Base-by-base conservation (phyloP, 2,797 vertebrate genomes). In the Psittacula echo region DNA sequence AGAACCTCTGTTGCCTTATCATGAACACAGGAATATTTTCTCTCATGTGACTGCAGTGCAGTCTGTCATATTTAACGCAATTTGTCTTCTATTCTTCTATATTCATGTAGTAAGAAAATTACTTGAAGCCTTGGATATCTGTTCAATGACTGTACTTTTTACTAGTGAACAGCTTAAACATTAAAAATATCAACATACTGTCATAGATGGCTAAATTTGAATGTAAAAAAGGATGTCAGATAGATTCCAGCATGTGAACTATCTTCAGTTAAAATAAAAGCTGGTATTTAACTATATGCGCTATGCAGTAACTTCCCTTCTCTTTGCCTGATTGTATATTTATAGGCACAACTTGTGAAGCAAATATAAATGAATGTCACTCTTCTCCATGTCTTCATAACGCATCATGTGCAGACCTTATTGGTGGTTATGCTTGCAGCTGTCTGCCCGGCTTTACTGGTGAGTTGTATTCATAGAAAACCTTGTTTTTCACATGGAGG, bases 321-420 rank as follows among this genome's bases (percentile, higher is more conserved):
- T 34, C 37, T 92, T 65, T 82, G 9, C 16, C 39, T 77, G 37
- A 27, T 32, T 54, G 9, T 80, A 1, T 68, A 82, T 87, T 70
- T 64, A 62, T 92, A 98, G 98, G 98, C 24, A 73, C 83, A 82
- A 93, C 96, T 89, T 98, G 98, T 98, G 98, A 99, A 97, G 96
- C 98, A 95, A 97, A 98, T 91, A 93, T 97, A 79, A 97, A 98
- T 67, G 98, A 98, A 95, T 98, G 98, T 89, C 76, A 96, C 20
- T 98, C 97, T 37, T 98, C 96, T 45, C 98, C 98, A 30, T 99
- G 98, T 88, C 94, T 97, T 61, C 97, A 98, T 94, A 98, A 97
- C 16, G 97, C 97, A 75, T 98, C 97, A 2, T 99, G 98, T 93
- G 39, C 97, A 83, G 98, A 99, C 85, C 92, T 98, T n/a, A 66